Evolutionary conservation across 2,113 vertebrate species (phyloP).

Genomic region (Eubucco bourcierii): DNA sequence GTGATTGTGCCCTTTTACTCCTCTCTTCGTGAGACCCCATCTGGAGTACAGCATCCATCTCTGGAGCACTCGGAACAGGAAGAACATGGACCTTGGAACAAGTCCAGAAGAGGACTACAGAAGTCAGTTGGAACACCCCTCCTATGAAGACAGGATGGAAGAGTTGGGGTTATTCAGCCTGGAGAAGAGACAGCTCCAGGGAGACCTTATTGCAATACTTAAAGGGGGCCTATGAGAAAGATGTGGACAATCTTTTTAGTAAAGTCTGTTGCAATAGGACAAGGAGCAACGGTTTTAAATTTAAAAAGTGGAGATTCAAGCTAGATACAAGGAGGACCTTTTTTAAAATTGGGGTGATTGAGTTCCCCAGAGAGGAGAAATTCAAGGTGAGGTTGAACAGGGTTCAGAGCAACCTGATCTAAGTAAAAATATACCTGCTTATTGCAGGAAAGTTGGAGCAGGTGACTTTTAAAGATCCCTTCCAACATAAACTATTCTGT

Average conservation of each 20-base stretch:
- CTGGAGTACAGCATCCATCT: too few relatives aligned
- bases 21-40: neutral
- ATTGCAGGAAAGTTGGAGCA: neutral
- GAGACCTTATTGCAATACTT: neutral
- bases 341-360: neutral
- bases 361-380: neutral
- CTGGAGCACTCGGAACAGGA: neutral
- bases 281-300: neutral
- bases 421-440: neutral
- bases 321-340: too few relatives aligned
- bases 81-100: neutral
- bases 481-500: neutral
- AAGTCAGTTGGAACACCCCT: neutral
- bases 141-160: neutral
- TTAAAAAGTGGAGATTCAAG: neutral
- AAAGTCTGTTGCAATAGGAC: too few relatives aligned
- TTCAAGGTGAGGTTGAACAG: neutral
- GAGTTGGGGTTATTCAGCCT: neutral
- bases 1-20: neutral
- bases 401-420: neutral
- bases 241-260: neutral
- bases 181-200: neutral
- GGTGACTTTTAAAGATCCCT: neutral
- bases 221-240: neutral
- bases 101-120: too few relatives aligned